Percentiles rank a stretch among this genome's conserved stretches.
Evolutionary conservation across 2,113 vertebrate species (phyloP).

Genomic region (Tichodroma muraria): DNA sequence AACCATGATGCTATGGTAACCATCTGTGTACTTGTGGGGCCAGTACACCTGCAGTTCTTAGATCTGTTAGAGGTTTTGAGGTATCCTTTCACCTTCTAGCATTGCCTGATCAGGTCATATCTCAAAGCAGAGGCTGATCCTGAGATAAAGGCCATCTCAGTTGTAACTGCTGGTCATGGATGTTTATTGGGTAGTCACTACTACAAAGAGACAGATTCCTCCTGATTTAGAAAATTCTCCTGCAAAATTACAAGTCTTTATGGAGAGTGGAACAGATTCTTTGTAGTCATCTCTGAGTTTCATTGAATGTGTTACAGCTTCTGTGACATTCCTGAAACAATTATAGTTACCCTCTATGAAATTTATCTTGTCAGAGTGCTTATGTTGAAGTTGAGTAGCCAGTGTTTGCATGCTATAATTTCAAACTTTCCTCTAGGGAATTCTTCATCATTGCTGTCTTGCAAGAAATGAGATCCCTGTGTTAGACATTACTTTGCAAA

Average conservation of each 20-base stretch:
- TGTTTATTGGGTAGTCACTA: not conserved
- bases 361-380: not conserved
- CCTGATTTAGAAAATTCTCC: not conserved
- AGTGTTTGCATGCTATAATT: not conserved
- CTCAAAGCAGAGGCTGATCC: not conserved
- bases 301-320: not conserved
- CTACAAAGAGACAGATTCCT: not conserved
- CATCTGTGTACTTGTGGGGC: not conserved
- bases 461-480: not conserved
- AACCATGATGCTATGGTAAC: not conserved
- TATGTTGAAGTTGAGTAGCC: not conserved
- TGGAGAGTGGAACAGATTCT: not conserved
- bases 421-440: not conserved
- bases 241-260: not conserved
- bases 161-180: not conserved
- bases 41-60: not conserved
- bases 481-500: not conserved
- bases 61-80: not conserved
- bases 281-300: not conserved
- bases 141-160: not conserved
- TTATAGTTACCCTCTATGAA: not conserved
- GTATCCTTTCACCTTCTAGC: not conserved
- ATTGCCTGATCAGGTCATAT: not conserved
- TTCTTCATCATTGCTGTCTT: not conserved
- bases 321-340: not conserved